phyloP scores from a whole-genome alignment of 2,113 vertebrate genomes.

The Nothocercus nigrocapillus region DNA sequence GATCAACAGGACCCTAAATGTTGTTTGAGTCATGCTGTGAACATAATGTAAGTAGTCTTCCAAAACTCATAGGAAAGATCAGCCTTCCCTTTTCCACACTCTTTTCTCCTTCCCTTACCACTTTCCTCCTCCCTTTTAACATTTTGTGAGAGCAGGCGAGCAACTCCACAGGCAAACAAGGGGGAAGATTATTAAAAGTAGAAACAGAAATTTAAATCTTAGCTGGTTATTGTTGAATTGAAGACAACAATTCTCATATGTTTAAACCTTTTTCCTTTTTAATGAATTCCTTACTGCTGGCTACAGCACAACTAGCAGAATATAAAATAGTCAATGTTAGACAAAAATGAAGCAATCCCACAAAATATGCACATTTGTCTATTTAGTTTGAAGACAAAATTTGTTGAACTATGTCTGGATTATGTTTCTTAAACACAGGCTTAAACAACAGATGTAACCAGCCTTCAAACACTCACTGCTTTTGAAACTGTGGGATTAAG shows the following conservation, averaged over 20 bases:
- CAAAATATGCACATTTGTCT: background rate
- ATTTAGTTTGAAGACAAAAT: background rate
- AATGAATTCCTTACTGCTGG: background rate
- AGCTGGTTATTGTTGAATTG: background rate
- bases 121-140: background rate
- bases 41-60: background rate
- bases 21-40: background rate
- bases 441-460: background rate
- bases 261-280: background rate
- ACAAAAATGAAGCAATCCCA: background rate
- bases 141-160: background rate
- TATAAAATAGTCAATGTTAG: background rate
- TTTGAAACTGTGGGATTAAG: background rate
- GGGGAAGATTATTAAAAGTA: background rate
- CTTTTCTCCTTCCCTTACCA: background rate
- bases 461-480: background rate
- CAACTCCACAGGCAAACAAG: background rate
- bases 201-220: background rate
- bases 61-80: background rate
- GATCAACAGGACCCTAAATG: background rate
- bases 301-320: background rate
- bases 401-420: background rate
- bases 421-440: background rate
- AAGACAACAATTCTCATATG: background rate
- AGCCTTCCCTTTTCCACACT: background rate